phyloP scores from a whole-genome alignment of 1,140 invertebrate genomes.

The Ceratitis capitata region DNA sequence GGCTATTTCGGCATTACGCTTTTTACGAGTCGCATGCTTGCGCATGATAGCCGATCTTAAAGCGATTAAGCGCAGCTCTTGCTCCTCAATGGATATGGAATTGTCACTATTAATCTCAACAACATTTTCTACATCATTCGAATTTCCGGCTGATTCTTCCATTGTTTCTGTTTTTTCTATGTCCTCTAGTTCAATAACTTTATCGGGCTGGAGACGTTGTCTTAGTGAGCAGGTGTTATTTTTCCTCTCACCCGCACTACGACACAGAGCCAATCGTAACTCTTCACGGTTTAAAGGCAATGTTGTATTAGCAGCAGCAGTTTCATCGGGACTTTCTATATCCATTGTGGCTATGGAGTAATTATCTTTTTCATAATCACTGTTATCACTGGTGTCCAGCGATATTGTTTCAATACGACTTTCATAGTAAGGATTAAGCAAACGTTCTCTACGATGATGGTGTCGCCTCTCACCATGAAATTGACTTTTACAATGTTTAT shows the following conservation, averaged over 20 bases:
- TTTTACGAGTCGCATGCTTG: constrained; percentile 58
- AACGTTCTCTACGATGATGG: constrained; percentile 16
- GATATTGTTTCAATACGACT: constrained; percentile 1
- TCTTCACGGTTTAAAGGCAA: constrained; percentile 49
- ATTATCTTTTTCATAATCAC: background rate
- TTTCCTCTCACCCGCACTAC: background rate
- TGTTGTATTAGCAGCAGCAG: background rate
- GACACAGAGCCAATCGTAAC: constrained; percentile 49
- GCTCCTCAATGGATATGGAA: constrained; percentile 50
- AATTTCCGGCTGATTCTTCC: background rate
- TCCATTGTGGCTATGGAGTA: background rate
- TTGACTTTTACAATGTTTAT: constrained; percentile 17
- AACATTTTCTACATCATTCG: constrained; percentile 11
- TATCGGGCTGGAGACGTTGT: background rate
- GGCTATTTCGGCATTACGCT: constrained; percentile 58
- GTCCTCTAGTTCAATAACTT: background rate
- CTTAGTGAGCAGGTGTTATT: background rate
- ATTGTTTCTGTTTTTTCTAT: background rate
- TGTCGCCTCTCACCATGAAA: background rate
- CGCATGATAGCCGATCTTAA: constrained; percentile 59
- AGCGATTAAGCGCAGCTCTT: constrained; percentile 57
- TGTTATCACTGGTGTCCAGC: background rate
- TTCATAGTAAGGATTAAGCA: background rate
- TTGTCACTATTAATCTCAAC: constrained; percentile 40
- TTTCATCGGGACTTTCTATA: constrained; percentile 36